Percentiles rank a stretch among this genome's conserved stretches.
Evolutionary conservation across 2,888 invertebrate species (phyloP).

Genomic region (Cephus rjabovi): DNA sequence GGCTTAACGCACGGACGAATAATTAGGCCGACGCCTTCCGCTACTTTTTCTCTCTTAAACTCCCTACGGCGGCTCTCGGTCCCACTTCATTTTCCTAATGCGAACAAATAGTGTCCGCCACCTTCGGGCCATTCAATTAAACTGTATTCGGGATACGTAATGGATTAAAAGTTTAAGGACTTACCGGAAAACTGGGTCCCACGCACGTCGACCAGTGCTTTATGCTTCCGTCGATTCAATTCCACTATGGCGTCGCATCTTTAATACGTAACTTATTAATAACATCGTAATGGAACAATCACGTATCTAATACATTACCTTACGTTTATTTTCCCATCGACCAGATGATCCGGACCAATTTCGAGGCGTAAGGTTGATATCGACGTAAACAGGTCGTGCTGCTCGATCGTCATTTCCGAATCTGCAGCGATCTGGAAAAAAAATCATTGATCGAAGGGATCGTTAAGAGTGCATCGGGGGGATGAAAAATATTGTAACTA

Average conservation of each 20-base stretch:
- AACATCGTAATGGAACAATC: background rate
- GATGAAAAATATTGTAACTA: background rate
- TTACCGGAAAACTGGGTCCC: conserved; percentile 57
- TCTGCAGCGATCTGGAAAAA: conserved; percentile 59
- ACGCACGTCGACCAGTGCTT: conserved; percentile 42
- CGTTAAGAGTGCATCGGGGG: background rate
- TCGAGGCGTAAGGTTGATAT: conserved; percentile 64
- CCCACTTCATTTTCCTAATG: too few species aligned
- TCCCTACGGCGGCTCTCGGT: background rate
- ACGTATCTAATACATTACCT: conserved; percentile 43
- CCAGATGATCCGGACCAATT: conserved; percentile 61
- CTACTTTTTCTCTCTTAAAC: background rate
- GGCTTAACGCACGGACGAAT: too few species aligned
- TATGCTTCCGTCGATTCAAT: conserved; percentile 39
- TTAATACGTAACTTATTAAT: background rate
- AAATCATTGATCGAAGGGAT: background rate
- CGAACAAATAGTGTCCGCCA: too few species aligned
- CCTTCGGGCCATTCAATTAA: too few species aligned
- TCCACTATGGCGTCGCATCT: conserved; percentile 56
- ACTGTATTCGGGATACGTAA: too few species aligned
- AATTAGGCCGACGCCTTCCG: too few species aligned
- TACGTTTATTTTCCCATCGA: conserved; percentile 57
- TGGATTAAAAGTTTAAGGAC: conserved; percentile 18
- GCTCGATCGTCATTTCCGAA: conserved; percentile 54
- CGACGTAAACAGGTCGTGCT: conserved; percentile 63